A percentile compares a stretch with the other conserved stretches of the same genome.
phyloP scores from a whole-genome alignment of 2,113 vertebrate species.

The Cyanistes caeruleus region DNA sequence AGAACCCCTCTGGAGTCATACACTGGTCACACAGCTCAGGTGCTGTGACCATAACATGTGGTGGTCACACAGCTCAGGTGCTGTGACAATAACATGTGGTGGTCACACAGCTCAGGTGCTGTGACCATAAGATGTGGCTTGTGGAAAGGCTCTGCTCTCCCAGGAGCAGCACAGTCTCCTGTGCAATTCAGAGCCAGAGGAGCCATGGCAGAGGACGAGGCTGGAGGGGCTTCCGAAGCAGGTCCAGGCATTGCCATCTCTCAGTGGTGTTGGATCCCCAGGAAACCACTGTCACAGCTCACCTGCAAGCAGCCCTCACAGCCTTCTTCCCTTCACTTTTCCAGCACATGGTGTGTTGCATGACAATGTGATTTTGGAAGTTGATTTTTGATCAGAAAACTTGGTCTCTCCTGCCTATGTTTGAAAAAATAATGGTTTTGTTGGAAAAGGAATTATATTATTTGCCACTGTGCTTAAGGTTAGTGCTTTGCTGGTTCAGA shows the following conservation, averaged over 20 bases:
- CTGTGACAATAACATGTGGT: too few species aligned
- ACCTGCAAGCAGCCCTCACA: neutral
- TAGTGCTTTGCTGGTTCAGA: neutral
- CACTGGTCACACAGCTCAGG: accelerated
- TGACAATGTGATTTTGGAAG: neutral
- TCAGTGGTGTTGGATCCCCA: accelerated
- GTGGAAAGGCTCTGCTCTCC: neutral
- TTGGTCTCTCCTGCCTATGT: neutral
- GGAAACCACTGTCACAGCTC: neutral
- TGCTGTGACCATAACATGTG: too few species aligned
- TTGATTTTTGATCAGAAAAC: neutral
- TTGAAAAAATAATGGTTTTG: neutral
- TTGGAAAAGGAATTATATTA: neutral
- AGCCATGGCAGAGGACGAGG: neutral
- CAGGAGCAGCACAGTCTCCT: neutral
- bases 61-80: accelerated
- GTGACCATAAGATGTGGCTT: accelerated
- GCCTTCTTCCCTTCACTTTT: neutral
- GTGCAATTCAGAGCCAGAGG: neutral
- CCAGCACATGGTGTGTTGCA: accelerated
- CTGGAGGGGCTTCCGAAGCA: neutral
- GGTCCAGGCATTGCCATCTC: accelerated
- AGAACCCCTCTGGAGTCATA: accelerated
- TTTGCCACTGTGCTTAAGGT: neutral
- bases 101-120: accelerated